A percentile compares a stretch with the other conserved stretches of the same genome.
Conservation (phyloP, 2,113 vertebrate species). For the Limanda limanda region DNA sequence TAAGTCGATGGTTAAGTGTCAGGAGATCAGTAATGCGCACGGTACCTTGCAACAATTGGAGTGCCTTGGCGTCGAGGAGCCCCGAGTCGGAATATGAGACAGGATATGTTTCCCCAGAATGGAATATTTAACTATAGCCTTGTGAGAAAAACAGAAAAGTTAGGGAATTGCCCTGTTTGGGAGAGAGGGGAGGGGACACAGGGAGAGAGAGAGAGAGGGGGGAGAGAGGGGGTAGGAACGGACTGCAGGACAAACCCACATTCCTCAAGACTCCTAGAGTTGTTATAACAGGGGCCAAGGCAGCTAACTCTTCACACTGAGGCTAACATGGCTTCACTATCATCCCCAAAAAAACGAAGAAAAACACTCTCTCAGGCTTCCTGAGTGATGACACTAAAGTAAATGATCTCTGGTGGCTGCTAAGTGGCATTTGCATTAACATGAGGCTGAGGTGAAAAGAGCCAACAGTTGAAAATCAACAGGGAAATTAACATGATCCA, state of each 20-base stretch:
- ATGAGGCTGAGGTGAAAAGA: constrained; percentile 18
- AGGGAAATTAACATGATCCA: not conserved
- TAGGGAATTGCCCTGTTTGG: constrained; percentile 84
- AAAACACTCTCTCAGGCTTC: constrained; percentile 33
- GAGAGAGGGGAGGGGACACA: constrained; percentile 84
- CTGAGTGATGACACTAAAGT: constrained; percentile 28
- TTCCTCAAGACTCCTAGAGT: constrained; percentile 82
- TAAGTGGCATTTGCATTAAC: constrained; percentile 26
- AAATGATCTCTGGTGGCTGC: constrained; percentile 5
- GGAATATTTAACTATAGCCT: constrained; percentile 83
- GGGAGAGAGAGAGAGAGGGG: constrained; percentile 75
- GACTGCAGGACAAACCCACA: constrained; percentile 84
- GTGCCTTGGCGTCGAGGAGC: constrained; percentile 77
- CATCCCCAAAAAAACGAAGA: constrained; percentile 19
- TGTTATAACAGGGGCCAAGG: constrained; percentile 70
- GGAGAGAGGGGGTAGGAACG: constrained; percentile 76
- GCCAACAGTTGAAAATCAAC: not conserved
- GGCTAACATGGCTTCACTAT: constrained; percentile 55
- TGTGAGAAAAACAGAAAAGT: constrained; percentile 85
- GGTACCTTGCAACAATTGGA: constrained; percentile 79
- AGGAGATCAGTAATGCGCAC: constrained; percentile 34
- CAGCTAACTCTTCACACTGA: constrained; percentile 54
- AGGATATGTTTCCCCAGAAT: constrained; percentile 75
- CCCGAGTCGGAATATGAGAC: constrained; percentile 80
- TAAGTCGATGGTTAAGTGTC: not conserved